Percentiles rank a stretch among this genome's conserved stretches.
Evolutionary conservation across 2,113 vertebrate species (phyloP).

Genomic region (Pandion haliaetus): DNA sequence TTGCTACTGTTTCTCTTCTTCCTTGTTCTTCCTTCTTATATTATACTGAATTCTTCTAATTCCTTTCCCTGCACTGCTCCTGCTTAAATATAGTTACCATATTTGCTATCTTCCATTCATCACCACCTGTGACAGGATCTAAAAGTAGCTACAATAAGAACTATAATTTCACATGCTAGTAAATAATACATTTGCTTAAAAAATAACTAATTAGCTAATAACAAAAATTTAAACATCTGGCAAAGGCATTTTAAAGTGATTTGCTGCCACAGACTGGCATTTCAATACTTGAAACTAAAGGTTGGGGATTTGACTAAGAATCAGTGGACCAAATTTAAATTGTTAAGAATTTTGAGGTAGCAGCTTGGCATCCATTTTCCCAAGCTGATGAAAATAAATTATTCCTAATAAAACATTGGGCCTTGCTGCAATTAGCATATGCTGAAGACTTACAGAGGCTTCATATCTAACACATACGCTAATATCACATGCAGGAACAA

Average conservation of each 20-base stretch:
- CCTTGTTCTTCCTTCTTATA: background rate
- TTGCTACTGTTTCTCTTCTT: background rate
- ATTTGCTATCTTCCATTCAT: background rate
- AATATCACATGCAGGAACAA: background rate
- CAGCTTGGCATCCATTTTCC: background rate
- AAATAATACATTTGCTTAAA: background rate
- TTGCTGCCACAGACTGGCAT: background rate
- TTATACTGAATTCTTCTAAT: background rate
- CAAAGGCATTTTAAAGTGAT: background rate
- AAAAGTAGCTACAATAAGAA: background rate
- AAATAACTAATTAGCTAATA: background rate
- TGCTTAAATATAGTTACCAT: background rate
- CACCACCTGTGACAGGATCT: background rate
- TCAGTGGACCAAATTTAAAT: background rate
- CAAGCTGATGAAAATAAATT: background rate
- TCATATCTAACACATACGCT: background rate
- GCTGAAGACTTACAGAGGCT: background rate
- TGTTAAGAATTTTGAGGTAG: background rate
- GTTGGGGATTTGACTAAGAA: background rate
- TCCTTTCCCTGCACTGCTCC: background rate
- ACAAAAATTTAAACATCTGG: background rate
- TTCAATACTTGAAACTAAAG: background rate
- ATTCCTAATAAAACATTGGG: background rate
- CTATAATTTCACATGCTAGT: background rate
- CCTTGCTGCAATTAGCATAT: background rate